Evolutionary conservation across 2,797 vertebrate genomes (phyloP), one percentile per base, ranked within the genome.

Genomic region (Leontopithecus rosalia): DNA sequence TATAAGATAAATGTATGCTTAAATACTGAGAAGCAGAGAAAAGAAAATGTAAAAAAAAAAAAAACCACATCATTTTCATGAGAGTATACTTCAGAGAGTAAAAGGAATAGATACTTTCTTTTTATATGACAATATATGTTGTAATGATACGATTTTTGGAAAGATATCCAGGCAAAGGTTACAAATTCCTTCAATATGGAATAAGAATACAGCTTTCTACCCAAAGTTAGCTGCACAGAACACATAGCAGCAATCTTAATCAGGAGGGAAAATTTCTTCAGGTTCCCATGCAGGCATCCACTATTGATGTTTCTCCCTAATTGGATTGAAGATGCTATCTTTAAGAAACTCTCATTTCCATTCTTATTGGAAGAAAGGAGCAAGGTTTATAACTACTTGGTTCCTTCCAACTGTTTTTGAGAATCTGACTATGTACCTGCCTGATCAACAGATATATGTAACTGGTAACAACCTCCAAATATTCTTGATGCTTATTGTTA

Each of bases 1-100:
- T 86, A 19, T 96, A 90, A 95, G 76, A 85, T 95, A 92, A 83
- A 70, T 85, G 5, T 43, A 67, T 95, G 19, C 30, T 50, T 96
- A 76, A 95, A 90, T 96, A 22, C 77, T 72, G 88, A 94, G 82
- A 94, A 72, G n/a, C 58, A 79, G 82, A 84, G 83, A 86, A 77
- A 77, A 97, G 48, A 91, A 92, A 95, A 77, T 91, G 8, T 88
- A 55, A 64, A 67, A 67, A 26, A 64, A n/a, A 55, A 57, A 87
- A 87, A 67, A 46, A 96, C 41, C 2, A 75, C 88, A 87, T 72
- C n/a, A 89, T 95, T 97, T 76, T 89, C 43, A 33, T 52, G 58
- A 28, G 28, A 75, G 22, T 43, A 33, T 82, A 76, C 70, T 94
- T 93, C 24, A 93, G 72, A 86, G 70, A 81, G 7, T 88, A 64